phyloP scores from a whole-genome alignment of 2,113 vertebrate species.

The Mormyrus iriodes region DNA sequence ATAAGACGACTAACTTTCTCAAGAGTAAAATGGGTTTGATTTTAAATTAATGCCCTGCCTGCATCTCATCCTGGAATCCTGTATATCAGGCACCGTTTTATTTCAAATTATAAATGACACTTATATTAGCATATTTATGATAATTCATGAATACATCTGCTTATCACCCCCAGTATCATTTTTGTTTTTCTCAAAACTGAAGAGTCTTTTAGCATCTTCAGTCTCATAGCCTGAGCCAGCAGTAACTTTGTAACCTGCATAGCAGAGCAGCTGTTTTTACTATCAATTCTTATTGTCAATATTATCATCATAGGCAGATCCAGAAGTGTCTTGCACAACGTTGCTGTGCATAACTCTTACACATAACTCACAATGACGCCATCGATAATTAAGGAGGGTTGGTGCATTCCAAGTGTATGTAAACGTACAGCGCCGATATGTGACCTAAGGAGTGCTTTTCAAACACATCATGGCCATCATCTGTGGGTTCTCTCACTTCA shows the following conservation, averaged over 20 bases:
- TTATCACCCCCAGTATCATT: not conserved
- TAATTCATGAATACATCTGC: not conserved
- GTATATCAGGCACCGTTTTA: not conserved
- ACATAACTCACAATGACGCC: not conserved
- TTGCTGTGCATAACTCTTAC: not conserved
- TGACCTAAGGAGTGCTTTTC: not conserved
- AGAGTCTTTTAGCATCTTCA: not conserved
- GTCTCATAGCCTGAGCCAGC: not conserved
- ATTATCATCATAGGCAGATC: not conserved
- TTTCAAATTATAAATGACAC: not conserved
- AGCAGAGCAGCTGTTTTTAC: not conserved
- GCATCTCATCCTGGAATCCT: not conserved
- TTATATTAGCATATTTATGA: not conserved
- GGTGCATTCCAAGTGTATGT: not conserved
- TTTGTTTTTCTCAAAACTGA: not conserved
- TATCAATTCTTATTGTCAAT: not conserved
- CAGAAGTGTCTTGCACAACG: not conserved
- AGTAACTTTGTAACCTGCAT: not conserved
- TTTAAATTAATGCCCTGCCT: not conserved
- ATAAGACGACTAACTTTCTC: not conserved
- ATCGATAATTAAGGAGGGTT: not conserved
- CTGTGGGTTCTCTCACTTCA: slow-evolving; percentile 49
- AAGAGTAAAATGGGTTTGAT: not conserved
- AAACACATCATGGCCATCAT: not conserved
- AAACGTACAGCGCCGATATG: not conserved